Evolutionary conservation across 2,797 vertebrate genomes (phyloP), one percentile per base, ranked within the genome.

Genomic region (Sternarchorhynchus goeldii): DNA sequence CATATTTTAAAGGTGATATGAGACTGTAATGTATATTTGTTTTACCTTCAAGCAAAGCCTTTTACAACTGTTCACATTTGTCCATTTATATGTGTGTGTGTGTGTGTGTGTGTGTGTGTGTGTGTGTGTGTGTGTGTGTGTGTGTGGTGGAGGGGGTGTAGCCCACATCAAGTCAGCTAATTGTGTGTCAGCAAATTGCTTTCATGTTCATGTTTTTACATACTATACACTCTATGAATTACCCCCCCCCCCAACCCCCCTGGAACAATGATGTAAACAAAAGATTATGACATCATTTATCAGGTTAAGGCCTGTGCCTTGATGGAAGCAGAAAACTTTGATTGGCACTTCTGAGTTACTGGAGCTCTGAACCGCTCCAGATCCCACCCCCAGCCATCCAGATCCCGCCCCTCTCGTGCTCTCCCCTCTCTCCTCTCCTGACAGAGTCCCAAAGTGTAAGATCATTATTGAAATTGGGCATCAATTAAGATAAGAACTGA

Each of bases 401-500:
- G 59, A n/a, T 3, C 64, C 55, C 58, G 32, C 68, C 71, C n/a
- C 20, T 29, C 72, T 64, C 31, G 67, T 53, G 62, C 62, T 55
- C 20, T 21, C 67, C 45, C 75, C 60, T 74, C 66, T 65, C 60
- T 21, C 78, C 84, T 83, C 87, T 83, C 82, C 87, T 86, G 87
- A 85, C 84, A 80, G 56, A 84, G 91, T 93, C 91, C 93, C 93
- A 91, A 90, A 86, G 93, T 93, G 91, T 92, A 93, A 92, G 90
- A 84, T 91, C 90, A 93, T 94, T 94, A 93, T 92, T 91, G 82
- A 91, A 93, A 94, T 94, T 94, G 90, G 89, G 88, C 88, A 87
- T 88, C 91, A 92, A 94, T 94, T 94, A 92, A 94, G 93, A 94
- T 94, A 93, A 94, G 82, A 93, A 93, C 93, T 93, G 73, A 93